Evolutionary conservation across 2,113 vertebrate genomes (phyloP), one percentile per base, ranked within the genome.

Genomic region (Puntigrus tetrazona): DNA sequence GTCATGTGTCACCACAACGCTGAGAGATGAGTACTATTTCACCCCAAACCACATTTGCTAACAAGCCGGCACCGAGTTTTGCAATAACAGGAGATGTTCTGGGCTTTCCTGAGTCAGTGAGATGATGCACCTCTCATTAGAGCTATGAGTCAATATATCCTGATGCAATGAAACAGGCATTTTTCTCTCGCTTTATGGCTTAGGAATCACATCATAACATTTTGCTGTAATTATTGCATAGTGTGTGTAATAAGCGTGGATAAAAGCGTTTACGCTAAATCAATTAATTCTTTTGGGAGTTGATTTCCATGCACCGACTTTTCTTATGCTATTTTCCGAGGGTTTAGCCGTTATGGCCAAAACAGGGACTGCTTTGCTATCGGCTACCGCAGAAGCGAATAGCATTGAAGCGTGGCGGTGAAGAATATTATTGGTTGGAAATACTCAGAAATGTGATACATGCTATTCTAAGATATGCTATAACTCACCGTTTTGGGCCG

Each of bases 1-100:
- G 47, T 57, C 65, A 38, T 65, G 34, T 76, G 78, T 69, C 70
- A 81, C n/a, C 36, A 29, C 22, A 87, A 34, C 72, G 75, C 73
- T 87, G 77, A 69, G 57, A 25, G 57, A 31, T 87, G 82, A 79
- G 43, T 36, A 27, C 47, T 10, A 29, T 84, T 80, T 82, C 76
- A 69, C 57, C 55, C 70, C 52, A 55, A 78, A 81, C n/a, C 76
- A 80, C 69, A 34, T 84, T 36, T 38, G 20, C 84, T 78, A 10
- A 75, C 77, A 84, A 81, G 61, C 27, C 59, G 3, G 38, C 81
- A 73, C 10, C 38, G 47, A 34, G 45, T 79, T 83, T 84, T 36
- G 59, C 81, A 77, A 31, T 61, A 61, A 61, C 78, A 47, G 47
- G 84, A n/a, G n/a, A 84, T 81, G 82, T 87, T 87, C 82, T 10